Conservation (phyloP, 1,140 invertebrate genomes). For the Agrypnia vestita region DNA sequence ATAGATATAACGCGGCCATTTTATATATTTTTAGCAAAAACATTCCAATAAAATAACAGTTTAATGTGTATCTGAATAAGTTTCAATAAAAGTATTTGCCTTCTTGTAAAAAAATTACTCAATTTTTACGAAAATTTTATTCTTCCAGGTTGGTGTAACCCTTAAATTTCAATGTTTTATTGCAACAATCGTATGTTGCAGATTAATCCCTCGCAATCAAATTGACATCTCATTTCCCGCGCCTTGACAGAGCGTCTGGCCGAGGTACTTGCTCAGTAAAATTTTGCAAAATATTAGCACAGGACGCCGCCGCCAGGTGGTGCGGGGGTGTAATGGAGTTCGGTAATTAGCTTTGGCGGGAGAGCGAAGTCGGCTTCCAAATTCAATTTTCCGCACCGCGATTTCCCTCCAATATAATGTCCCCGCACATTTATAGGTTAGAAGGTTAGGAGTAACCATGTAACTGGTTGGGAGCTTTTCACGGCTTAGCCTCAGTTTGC, state of each 20-base stretch:
- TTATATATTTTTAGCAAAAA: too few relatives aligned
- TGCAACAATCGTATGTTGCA: too few relatives aligned
- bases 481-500: conserved; percentile 36
- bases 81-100: too few relatives aligned
- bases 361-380: conserved; percentile 55
- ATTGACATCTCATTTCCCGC: not conserved
- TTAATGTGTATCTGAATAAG: too few relatives aligned
- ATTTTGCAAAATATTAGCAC: conserved; percentile 32
- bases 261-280: not conserved
- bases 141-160: too few relatives aligned
- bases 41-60: too few relatives aligned
- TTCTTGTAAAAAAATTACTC: too few relatives aligned
- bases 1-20: too few relatives aligned
- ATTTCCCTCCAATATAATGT: conserved; percentile 53
- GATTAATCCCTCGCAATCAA: too few relatives aligned
- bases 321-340: conserved; percentile 55
- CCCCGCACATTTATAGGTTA: conserved; percentile 49
- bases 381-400: conserved; percentile 56
- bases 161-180: too few relatives aligned
- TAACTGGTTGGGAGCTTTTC: conserved; percentile 36
- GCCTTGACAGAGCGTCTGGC: not conserved
- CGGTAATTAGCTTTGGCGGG: conserved; percentile 59
- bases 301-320: conserved; percentile 49
- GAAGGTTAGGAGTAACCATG: conserved; percentile 43
- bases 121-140: too few relatives aligned